Evolutionary conservation across 2,797 vertebrate genomes (phyloP).

Genomic region (Chiropotes sagulatus): DNA sequence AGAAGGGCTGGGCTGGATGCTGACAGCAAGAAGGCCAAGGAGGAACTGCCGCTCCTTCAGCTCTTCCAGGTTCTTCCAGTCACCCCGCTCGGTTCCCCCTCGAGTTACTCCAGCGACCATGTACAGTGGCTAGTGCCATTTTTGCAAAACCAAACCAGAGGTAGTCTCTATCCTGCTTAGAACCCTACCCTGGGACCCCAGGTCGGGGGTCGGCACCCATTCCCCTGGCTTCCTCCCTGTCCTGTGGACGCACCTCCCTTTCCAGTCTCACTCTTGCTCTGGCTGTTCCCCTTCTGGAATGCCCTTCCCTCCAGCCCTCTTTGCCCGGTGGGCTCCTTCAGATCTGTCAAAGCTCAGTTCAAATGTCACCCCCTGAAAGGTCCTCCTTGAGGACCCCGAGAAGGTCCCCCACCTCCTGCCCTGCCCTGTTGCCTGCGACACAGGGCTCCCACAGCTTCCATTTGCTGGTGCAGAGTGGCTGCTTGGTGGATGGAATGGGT

Average conservation of each 20-base stretch:
- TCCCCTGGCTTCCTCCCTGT: too few relatives aligned
- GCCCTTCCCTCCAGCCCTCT: neutral
- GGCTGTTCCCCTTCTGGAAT: neutral
- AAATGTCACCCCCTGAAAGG: neutral
- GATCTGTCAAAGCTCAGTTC: neutral
- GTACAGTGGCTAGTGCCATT: neutral
- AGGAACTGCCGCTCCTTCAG: neutral
- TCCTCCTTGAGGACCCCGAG: neutral
- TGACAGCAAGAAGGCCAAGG: neutral
- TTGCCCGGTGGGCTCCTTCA: neutral
- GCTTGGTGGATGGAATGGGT: neutral
- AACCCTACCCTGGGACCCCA: neutral
- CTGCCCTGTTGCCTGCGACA: neutral
- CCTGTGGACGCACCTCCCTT: neutral
- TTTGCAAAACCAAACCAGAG: neutral
- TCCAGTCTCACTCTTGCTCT: neutral
- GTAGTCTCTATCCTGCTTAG: neutral
- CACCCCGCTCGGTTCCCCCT: neutral
- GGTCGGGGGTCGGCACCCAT: neutral
- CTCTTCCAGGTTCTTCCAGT: neutral
- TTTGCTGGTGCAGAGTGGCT: fast-evolving
- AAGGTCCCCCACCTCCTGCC: neutral
- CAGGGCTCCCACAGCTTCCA: fast-evolving
- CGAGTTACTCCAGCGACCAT: neutral
- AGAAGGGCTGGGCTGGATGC: too few relatives aligned